These are phyloP conservation scores for Willowsia nigromaculata DNA, from an alignment of 2,888 invertebrate genomes.

Conservation along the genomic window DNA sequence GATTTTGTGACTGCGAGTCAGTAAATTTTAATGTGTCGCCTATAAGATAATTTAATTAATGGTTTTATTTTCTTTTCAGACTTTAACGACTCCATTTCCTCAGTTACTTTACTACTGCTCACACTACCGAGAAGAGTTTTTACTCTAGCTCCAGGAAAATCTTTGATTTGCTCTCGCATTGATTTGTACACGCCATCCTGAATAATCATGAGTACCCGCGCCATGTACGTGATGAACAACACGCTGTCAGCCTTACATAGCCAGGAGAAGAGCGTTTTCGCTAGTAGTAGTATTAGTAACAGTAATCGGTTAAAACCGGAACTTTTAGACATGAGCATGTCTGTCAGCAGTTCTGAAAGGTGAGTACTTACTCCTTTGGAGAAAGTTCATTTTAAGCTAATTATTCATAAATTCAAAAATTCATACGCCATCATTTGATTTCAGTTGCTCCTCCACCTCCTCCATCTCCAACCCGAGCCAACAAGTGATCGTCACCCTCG, in stretches of 20 bases:
- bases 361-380: too few species aligned
- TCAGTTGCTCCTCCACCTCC: constrained; percentile 17
- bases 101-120: background rate
- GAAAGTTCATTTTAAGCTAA: too few species aligned
- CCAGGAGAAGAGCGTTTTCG: constrained; percentile 67
- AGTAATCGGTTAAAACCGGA: constrained; percentile 71
- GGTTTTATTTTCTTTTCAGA: background rate
- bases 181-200: constrained; percentile 30
- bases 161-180: background rate
- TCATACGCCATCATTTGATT: too few species aligned
- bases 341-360: constrained; percentile 59
- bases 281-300: constrained; percentile 66
- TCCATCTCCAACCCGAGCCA: constrained; percentile 54
- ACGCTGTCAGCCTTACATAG: constrained; percentile 64
- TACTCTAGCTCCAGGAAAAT: background rate
- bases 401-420: too few species aligned
- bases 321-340: constrained; percentile 35
- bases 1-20: background rate
- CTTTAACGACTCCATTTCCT: background rate
- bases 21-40: background rate
- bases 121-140: too few species aligned
- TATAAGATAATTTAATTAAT: background rate
- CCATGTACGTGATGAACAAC: constrained; percentile 56
- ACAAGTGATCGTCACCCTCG: constrained; percentile 68
- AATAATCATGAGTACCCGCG: constrained; percentile 54